phyloP scores from a whole-genome alignment of 1,140 invertebrate species.

The Euschistus heros region DNA sequence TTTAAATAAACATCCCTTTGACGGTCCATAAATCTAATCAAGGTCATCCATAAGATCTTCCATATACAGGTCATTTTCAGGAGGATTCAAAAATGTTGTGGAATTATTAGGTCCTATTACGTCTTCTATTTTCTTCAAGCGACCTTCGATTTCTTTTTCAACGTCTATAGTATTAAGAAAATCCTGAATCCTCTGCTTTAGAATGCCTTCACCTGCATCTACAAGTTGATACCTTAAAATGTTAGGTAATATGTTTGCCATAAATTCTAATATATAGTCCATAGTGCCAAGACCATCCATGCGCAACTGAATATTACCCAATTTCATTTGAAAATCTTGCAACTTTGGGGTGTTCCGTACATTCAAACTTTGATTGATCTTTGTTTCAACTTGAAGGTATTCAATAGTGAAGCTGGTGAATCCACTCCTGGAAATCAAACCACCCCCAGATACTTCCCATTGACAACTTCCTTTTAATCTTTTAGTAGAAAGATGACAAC shows the following conservation, averaged over 20 bases:
- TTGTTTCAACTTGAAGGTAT: constrained; percentile 47
- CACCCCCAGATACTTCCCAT: constrained; percentile 61
- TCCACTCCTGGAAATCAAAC: constrained; percentile 55
- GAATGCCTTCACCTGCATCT: constrained; percentile 63
- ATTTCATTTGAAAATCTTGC: constrained; percentile 59
- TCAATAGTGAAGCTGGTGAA: constrained; percentile 62
- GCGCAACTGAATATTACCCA: constrained; percentile 68
- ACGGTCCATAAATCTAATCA: neutral
- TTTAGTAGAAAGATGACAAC: constrained; percentile 65
- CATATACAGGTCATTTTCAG: constrained; percentile 5
- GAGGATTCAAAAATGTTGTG: constrained; percentile 1
- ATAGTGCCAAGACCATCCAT: constrained; percentile 63
- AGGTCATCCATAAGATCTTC: constrained; percentile 15
- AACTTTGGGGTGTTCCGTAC: constrained; percentile 56
- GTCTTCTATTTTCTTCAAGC: constrained; percentile 38
- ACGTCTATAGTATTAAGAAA: constrained; percentile 59
- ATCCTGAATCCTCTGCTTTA: constrained; percentile 54
- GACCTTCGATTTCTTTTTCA: constrained; percentile 54
- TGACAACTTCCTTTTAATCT: constrained; percentile 59
- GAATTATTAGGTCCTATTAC: neutral
- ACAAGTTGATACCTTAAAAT: constrained; percentile 71
- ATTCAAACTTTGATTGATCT: constrained; percentile 62
- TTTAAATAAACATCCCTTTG: neutral
- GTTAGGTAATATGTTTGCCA: constrained; percentile 68
- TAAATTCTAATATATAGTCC: constrained; percentile 67